Conservation (phyloP, 2,888 invertebrate species). For the Lasius fuliginosus region DNA sequence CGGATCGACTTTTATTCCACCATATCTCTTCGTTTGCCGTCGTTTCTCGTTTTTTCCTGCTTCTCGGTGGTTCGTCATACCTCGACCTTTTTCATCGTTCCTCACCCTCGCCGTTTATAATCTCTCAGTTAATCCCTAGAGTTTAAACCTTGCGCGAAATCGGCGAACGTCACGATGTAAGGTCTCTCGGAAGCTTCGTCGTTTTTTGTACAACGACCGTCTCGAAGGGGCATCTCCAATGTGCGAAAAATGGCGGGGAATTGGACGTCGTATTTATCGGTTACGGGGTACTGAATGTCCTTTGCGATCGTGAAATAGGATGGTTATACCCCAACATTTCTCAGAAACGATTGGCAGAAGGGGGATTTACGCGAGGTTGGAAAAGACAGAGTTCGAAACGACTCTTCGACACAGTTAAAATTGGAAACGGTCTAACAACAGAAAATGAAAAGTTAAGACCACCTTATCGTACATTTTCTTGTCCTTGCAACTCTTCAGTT, state of each 20-base stretch:
- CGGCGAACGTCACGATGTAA: neutral
- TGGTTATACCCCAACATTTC: conserved; percentile 43
- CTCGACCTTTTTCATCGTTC: conserved; percentile 8
- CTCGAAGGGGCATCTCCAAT: conserved; percentile 23
- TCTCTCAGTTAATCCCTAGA: conserved; percentile 39
- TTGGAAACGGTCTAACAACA: conserved; percentile 56
- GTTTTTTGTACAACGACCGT: conserved; percentile 28
- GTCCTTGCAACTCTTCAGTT: conserved; percentile 11
- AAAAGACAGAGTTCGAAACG: conserved; percentile 33
- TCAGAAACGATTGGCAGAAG: conserved; percentile 35
- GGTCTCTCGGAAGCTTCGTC: conserved; percentile 7
- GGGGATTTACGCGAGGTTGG: conserved; percentile 13
- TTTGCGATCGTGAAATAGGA: conserved; percentile 71
- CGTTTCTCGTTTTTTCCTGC: conserved; percentile 16
- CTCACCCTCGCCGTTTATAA: conserved; percentile 24
- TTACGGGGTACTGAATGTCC: conserved; percentile 70
- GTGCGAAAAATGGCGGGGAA: conserved; percentile 62
- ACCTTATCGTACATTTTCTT: conserved; percentile 52
- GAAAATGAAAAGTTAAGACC: conserved; percentile 58
- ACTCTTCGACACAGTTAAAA: conserved; percentile 55
- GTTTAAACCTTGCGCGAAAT: conserved; percentile 40
- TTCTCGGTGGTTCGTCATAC: conserved; percentile 23
- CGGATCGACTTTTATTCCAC: conserved; percentile 22
- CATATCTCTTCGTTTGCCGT: conserved; percentile 30
- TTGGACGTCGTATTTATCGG: conserved; percentile 71